Percentiles rank a stretch among this genome's conserved stretches.
phyloP scores from a whole-genome alignment of 2,888 invertebrate species.

The Callimorpha dominula region DNA sequence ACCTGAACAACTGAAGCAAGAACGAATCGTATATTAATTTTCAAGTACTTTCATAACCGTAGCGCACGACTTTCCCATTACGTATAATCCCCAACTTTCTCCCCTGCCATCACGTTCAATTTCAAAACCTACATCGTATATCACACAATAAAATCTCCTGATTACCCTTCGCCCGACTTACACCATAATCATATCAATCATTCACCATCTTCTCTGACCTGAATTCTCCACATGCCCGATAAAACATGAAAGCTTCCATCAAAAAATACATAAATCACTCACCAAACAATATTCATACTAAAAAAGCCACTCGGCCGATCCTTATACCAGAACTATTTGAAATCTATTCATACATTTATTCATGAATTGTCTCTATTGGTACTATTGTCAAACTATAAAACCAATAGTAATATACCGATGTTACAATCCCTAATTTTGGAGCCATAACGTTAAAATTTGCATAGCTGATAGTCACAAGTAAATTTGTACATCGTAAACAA shows the following conservation, averaged over 20 bases:
- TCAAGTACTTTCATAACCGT: too few relatives aligned
- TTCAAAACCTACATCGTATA: constrained; percentile 9
- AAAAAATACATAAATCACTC: constrained; percentile 52
- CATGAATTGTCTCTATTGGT: constrained; percentile 57
- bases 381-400: constrained; percentile 50
- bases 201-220: constrained; percentile 39
- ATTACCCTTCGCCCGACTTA: constrained; percentile 25
- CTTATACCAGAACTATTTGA: constrained; percentile 49
- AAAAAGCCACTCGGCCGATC: constrained; percentile 49
- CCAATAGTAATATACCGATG: constrained; percentile 24
- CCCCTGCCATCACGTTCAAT: not conserved
- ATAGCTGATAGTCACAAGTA: too few relatives aligned
- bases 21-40: too few relatives aligned
- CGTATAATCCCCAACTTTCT: not conserved
- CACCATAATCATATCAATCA: constrained; percentile 41
- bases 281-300: constrained; percentile 55
- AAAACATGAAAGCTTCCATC: constrained; percentile 36
- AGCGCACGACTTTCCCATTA: not conserved
- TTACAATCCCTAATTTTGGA: not conserved
- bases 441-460: not conserved
- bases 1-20: too few relatives aligned
- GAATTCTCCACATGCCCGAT: constrained; percentile 39
- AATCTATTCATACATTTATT: constrained; percentile 60
- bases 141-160: constrained; percentile 30
- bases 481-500: not conserved